Conservation (phyloP, 2,113 vertebrate genomes). For the Caloenas nicobarica region DNA sequence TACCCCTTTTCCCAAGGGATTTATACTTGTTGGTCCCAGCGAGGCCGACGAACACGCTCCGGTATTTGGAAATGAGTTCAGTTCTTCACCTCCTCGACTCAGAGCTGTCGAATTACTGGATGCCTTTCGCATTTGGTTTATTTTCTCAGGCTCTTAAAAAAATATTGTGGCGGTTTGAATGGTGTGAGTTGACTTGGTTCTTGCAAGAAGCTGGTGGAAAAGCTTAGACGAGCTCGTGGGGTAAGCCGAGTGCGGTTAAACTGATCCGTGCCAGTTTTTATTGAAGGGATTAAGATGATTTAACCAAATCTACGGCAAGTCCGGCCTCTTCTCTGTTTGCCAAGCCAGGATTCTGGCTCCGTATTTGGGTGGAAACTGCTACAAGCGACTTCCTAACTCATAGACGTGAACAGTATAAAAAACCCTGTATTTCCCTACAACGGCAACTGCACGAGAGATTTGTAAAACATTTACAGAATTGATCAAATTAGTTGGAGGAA, state of each 20-base stretch:
- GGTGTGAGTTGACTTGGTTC: neutral
- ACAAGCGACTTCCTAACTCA: neutral
- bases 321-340: neutral
- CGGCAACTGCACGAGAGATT: neutral
- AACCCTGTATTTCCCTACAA: neutral
- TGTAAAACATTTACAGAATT: accelerated
- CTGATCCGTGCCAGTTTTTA: neutral
- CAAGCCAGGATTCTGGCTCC: neutral
- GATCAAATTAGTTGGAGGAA: neutral
- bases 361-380: accelerated
- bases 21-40: neutral
- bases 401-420: neutral
- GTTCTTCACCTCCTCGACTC: neutral
- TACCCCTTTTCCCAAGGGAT: neutral
- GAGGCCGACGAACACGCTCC: neutral
- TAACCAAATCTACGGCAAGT: neutral
- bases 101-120: neutral
- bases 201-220: neutral
- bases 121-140: neutral
- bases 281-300: neutral
- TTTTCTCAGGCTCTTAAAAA: neutral
- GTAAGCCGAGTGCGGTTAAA: neutral
- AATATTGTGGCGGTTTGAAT: neutral
- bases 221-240: neutral
- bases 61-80: neutral